phyloP scores from a whole-genome alignment of 2,797 vertebrate genomes.

The Propithecus perrieri region DNA sequence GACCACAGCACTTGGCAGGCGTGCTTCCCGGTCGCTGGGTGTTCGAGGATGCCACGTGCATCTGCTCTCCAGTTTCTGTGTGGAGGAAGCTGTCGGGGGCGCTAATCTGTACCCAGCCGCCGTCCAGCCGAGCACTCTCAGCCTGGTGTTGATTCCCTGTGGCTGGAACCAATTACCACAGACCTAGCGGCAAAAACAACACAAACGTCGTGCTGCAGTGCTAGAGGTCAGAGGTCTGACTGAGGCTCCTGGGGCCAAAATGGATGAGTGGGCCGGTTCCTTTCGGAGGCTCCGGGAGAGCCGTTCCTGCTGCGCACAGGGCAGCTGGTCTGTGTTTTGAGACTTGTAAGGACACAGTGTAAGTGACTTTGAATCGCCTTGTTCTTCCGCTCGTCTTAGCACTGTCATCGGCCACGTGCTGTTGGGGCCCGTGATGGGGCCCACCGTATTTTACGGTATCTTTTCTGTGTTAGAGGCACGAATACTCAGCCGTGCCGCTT shows the following conservation, averaged over 20 bases:
- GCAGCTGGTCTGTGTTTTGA: background rate
- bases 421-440: background rate
- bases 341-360: background rate
- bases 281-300: background rate
- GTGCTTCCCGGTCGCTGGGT: accelerated
- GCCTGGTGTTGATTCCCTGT: background rate
- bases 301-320: too few species aligned
- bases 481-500: background rate
- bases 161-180: background rate
- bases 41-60: accelerated
- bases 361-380: accelerated
- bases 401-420: too few species aligned
- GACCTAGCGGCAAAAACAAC: background rate
- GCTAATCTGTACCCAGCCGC: accelerated
- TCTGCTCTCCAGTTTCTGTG: too few species aligned
- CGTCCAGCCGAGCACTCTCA: accelerated
- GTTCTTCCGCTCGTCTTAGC: accelerated
- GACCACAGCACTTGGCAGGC: accelerated
- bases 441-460: background rate
- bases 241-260: too few species aligned
- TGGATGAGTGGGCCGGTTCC: background rate
- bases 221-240: too few species aligned
- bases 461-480: background rate
- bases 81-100: background rate
- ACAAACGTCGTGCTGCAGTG: background rate